Evolutionary conservation across 2,797 vertebrate species (phyloP).

Genomic region (Scarus forsteni): DNA sequence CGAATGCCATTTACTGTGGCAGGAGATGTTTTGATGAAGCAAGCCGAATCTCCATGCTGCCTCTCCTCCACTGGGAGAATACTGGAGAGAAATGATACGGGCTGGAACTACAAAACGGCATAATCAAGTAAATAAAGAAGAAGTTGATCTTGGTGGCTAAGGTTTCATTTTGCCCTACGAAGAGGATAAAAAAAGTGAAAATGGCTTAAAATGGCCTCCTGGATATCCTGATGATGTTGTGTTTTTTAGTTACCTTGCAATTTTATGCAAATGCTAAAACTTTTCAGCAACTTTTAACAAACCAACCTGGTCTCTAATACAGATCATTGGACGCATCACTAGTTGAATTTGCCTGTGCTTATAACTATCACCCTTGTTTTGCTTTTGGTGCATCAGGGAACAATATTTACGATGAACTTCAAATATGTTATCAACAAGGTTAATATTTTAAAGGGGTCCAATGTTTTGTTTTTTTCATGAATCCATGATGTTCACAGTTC

Average conservation of each 20-base stretch:
- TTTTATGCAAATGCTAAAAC: neutral
- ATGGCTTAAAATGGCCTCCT: constrained; percentile 8
- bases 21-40: constrained; percentile 69
- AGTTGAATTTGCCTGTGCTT: too few species aligned
- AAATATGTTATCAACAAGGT: neutral
- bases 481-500: too few species aligned
- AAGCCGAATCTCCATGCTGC: constrained; percentile 44
- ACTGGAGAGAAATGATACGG: constrained; percentile 31
- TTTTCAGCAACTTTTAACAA: too few species aligned
- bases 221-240: neutral
- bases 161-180: constrained; percentile 17
- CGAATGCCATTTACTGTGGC: constrained; percentile 68
- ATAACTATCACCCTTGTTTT: too few species aligned
- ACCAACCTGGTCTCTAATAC: too few species aligned
- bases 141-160: constrained; percentile 45
- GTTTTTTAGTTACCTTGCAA: neutral
- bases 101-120: constrained; percentile 26
- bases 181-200: neutral
- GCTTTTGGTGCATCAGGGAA: too few species aligned
- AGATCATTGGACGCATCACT: too few species aligned
- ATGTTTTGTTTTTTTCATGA: too few species aligned
- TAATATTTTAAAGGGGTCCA: neutral
- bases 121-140: constrained; percentile 46
- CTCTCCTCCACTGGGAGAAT: constrained; percentile 44
- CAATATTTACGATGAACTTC: neutral